Evolutionary conservation across 2,888 invertebrate genomes (phyloP).

Genomic region (Noctua comes): DNA sequence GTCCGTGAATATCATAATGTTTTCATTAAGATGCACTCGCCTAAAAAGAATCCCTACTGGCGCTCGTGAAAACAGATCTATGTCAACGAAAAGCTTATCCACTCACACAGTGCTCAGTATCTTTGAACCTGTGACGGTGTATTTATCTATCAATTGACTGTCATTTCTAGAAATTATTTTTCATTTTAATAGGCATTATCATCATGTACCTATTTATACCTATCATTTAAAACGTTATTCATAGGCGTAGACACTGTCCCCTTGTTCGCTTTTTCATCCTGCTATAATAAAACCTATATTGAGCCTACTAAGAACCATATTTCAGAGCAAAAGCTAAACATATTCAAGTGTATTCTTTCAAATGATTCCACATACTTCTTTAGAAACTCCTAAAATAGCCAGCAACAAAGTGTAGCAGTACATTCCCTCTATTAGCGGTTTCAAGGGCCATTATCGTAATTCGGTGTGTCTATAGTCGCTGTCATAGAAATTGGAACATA

Average conservation of each 20-base stretch:
- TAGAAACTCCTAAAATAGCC: slow-evolving; percentile 16
- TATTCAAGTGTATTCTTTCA: slow-evolving; percentile 3
- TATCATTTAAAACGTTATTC: slow-evolving; percentile 7
- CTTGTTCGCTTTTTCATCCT: slow-evolving; percentile 1
- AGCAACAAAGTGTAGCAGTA: slow-evolving; percentile 34
- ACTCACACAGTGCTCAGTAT: not conserved
- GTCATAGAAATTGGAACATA: slow-evolving; percentile 77
- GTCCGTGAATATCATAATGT: not conserved
- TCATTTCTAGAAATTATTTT: slow-evolving; percentile 13
- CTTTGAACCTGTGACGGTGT: too few relatives aligned
- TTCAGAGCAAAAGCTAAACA: slow-evolving; percentile 12
- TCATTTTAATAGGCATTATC: not conserved
- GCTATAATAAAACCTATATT: slow-evolving; percentile 16
- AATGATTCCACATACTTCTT: slow-evolving; percentile 11
- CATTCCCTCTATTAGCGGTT: slow-evolving; percentile 74
- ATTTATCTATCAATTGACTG: too few relatives aligned
- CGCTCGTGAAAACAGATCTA: not conserved
- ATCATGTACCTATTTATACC: not conserved
- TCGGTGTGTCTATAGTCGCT: slow-evolving; percentile 73
- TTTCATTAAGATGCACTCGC: not conserved
- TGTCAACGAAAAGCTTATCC: slow-evolving; percentile 8
- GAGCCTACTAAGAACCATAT: slow-evolving; percentile 7
- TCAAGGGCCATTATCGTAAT: slow-evolving; percentile 79
- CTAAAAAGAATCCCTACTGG: not conserved
- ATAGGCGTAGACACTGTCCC: not conserved